Conservation (phyloP, 2,888 invertebrate genomes). For the Dolomedes plantarius region DNA sequence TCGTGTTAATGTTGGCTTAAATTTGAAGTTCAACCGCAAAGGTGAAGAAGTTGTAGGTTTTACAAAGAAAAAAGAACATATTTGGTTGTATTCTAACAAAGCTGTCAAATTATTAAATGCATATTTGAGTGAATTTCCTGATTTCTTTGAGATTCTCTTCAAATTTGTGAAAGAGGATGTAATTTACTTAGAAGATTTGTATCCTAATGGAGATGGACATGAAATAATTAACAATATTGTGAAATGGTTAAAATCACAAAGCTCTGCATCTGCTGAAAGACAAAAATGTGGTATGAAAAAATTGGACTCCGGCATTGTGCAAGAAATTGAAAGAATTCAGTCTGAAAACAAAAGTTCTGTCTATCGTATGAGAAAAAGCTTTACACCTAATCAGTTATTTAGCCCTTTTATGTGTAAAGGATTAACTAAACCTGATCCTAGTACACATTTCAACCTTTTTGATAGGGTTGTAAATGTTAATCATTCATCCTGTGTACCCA, state of each 20-base stretch:
- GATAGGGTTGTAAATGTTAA: conserved; percentile 90
- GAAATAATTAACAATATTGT: conserved; percentile 77
- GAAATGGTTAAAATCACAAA: conserved; percentile 85
- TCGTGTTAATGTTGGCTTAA: conserved; percentile 88
- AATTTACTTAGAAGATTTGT: conserved; percentile 60
- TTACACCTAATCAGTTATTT: conserved; percentile 60
- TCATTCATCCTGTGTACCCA: conserved; percentile 85
- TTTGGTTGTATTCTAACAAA: conserved; percentile 89
- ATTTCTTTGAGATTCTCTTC: conserved; percentile 82
- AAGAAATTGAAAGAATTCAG: conserved; percentile 79
- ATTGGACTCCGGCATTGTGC: conserved; percentile 83
- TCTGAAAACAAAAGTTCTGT: conserved; percentile 63
- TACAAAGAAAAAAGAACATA: conserved; percentile 76
- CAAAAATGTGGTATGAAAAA: conserved; percentile 84
- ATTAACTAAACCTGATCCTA: conserved; percentile 82
- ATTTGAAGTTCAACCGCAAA: conserved; percentile 90
- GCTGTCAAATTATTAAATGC: conserved; percentile 83
- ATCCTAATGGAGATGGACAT: conserved; percentile 60
- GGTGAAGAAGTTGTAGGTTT: conserved; percentile 81
- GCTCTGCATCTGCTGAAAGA: conserved; percentile 81
- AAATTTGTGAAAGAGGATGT: conserved; percentile 62
- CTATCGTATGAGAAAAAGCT: conserved; percentile 35
- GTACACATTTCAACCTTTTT: conserved; percentile 83
- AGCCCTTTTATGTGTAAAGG: conserved; percentile 75
- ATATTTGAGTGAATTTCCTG: conserved; percentile 85